A percentile compares a stretch with the other conserved stretches of the same genome.
These are phyloP conservation scores for Microctenopoma steveboyesi DNA, from an alignment of 2,797 vertebrate genomes.

Conservation along the genomic window DNA sequence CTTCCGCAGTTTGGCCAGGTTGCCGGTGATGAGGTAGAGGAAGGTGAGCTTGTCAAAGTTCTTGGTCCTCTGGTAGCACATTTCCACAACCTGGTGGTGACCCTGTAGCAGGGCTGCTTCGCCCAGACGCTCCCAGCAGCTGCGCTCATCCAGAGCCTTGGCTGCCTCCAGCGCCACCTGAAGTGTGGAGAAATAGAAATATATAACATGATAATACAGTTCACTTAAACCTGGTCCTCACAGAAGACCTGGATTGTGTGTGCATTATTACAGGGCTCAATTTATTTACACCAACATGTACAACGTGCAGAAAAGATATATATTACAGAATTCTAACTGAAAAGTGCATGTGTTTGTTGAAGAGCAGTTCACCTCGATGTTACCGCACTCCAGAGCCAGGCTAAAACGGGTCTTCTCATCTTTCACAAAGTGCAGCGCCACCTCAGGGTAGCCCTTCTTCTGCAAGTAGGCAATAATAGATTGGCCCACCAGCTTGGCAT, in stretches of 20 bases:
- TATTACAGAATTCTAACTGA: neutral
- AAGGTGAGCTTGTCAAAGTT: slow-evolving; percentile 98
- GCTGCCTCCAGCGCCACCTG: slow-evolving; percentile 97
- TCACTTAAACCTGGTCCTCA: neutral
- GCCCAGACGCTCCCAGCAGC: slow-evolving; percentile 96
- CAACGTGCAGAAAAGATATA: neutral
- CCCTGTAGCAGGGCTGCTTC: slow-evolving; percentile 95
- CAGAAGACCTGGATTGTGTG: neutral
- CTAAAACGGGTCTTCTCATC: slow-evolving; percentile 98
- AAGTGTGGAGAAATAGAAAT: neutral
- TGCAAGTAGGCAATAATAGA: slow-evolving; percentile 99
- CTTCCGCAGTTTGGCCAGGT: slow-evolving; percentile 95
- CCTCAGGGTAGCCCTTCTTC: slow-evolving; percentile 98
- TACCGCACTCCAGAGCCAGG: slow-evolving; percentile 95
- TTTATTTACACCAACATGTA: too few relatives aligned
- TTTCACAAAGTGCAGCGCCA: slow-evolving; percentile 96
- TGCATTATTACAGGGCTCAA: neutral
- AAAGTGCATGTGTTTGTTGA: neutral
- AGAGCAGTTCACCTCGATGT: slow-evolving; percentile 89
- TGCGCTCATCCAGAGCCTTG: slow-evolving; percentile 94
- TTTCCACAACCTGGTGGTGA: slow-evolving; percentile 98
- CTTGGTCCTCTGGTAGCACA: slow-evolving; percentile 99
- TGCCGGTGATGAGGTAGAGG: slow-evolving; percentile 97
- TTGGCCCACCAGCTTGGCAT: slow-evolving; percentile 96
- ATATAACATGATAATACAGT: too few relatives aligned